Evolutionary conservation across 1,140 invertebrate species (phyloP).

Genomic region (Micrasema minimum): DNA sequence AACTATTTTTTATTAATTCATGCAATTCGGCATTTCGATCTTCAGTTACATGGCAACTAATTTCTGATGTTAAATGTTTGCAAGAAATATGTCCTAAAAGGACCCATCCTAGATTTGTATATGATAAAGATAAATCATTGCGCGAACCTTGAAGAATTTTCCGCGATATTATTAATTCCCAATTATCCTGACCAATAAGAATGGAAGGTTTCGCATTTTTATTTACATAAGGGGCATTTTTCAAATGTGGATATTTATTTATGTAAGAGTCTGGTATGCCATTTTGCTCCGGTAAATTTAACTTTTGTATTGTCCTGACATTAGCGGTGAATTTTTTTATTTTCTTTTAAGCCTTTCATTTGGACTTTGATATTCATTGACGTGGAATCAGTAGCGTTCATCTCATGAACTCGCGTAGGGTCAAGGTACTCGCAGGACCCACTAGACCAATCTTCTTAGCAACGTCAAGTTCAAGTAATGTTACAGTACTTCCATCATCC

Average conservation of each 20-base stretch:
- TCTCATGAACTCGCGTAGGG: background rate
- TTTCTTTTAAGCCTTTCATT: background rate
- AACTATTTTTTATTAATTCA: too few relatives aligned
- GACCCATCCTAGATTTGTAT: background rate
- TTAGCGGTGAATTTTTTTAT: background rate
- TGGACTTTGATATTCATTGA: background rate
- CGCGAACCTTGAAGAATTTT: background rate
- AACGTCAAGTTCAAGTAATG: background rate
- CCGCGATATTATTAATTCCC: background rate
- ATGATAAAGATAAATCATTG: background rate
- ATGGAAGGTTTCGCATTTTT: background rate
- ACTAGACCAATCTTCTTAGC: background rate
- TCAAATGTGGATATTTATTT: background rate
- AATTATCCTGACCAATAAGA: background rate
- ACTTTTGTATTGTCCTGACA: background rate
- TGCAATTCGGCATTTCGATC: background rate
- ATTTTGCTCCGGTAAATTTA: background rate
- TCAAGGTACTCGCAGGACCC: background rate
- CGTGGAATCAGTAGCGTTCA: background rate
- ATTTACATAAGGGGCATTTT: background rate
- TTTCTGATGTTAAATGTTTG: background rate
- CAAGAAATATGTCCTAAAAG: background rate
- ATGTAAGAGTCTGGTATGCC: background rate
- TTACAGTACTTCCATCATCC: background rate
- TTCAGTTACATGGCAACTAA: background rate